Evolutionary conservation across 2,113 vertebrate species (phyloP), one percentile per base, ranked within the genome.

Genomic region (Catagonus wagneri): DNA sequence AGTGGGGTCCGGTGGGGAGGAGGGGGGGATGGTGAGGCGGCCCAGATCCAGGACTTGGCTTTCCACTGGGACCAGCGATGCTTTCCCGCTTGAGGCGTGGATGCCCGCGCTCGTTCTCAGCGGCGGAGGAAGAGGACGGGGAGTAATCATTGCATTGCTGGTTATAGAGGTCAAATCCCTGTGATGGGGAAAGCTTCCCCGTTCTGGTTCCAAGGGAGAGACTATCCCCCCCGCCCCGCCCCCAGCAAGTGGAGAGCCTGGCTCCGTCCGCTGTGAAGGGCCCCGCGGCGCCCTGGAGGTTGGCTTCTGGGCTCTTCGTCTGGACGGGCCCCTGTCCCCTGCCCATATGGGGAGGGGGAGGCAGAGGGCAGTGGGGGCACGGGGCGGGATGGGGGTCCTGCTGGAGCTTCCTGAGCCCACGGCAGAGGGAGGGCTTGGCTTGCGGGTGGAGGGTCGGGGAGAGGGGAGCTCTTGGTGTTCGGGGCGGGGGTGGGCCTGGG

Each of bases 1-100:
- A 32, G 44, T 44, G 6, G 20, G 7, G 27, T 66, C 69, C 10
- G 10, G 22, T 32, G 3, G 1, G 14, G 22, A 17, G 13, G 39
- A 12, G 17, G 60, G 25, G 6, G 1, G 3, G 17, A 3, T 69
- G 63, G 32, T 32, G 29, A 65, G 27, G 10, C 20, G 13, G 17
- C 36, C 44, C 25, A 60, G 81, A 44, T 13, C n/a, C 22, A 23
- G 75, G 25, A 61, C n/a, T 54, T 58, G 22, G 25, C 68, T 81
- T 20, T 61, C 52, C 3, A 4, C 34, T 44, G n/a, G 83, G 54
- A 61, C 6, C 32, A 7, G 22, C n/a, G 6, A 52, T 0, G 7
- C 7, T 6, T 12, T 11, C 52, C 65, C 27, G 13, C 50, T 44
- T 0, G 2, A 2, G 3, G 54, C 10, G 10, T 0, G 34, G 36